Evolutionary conservation across 2,888 invertebrate genomes (phyloP), one percentile per base, ranked within the genome.

Genomic region (Apomyelois bistriatella): DNA sequence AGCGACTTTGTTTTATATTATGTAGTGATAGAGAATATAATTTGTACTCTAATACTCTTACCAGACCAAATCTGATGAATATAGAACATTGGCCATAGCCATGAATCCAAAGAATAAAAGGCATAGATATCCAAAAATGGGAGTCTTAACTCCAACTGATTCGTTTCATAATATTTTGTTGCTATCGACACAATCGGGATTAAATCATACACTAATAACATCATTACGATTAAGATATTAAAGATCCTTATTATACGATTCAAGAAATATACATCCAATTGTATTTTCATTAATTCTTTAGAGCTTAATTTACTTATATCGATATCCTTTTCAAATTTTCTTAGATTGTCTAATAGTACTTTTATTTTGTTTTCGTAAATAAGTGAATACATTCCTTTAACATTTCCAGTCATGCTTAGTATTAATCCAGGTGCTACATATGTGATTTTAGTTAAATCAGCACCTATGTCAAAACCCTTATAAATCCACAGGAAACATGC

Each of bases 31-130:
- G n/a, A n/a, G n/a, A n/a, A n/a, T n/a, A n/a, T n/a, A n/a, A n/a
- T n/a, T n/a, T n/a, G n/a, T n/a, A n/a, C n/a, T n/a, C n/a, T n/a
- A n/a, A n/a, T n/a, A 13, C 32, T 47, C 52, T 35, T 58, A 78
- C 79, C 73, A 57, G 74, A 64, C 75, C 76, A 76, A 57, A 74
- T 61, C 49, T 78, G 75, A 57, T 75, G 70, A 6, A 74, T 36
- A 48, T 76, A 79, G 10, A 66, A 66, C 52, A 73, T 64, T 8
- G 66, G 69, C 76, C 76, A 79, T 42, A 67, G 72, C 16, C 59
- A 64, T 1, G 73, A 49, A 40, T 77, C 56, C 5, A 68, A 64
- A 4, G 79, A 67, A 30, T 74, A 61, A 46, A 77, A 70, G 0
- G 64, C 60, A 61, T 74, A 79, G 3, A 73, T 65, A 15, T 73